Evolutionary conservation across 2,113 vertebrate genomes (phyloP).

Genomic region (Nannospalax galili): DNA sequence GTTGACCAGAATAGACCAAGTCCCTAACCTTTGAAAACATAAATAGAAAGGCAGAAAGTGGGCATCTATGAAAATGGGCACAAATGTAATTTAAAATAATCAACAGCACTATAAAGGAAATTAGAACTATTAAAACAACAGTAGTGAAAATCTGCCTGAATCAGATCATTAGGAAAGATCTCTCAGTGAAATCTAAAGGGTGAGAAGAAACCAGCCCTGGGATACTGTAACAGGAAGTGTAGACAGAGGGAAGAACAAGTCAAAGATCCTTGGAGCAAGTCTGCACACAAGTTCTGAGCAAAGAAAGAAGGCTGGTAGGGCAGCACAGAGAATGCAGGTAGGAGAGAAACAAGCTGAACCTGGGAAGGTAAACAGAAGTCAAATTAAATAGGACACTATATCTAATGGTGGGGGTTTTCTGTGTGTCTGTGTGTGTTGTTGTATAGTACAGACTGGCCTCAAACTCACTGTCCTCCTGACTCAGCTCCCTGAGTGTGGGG

Average conservation of each 20-base stretch:
- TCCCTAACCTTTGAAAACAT: not conserved
- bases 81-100: not conserved
- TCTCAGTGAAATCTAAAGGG: not conserved
- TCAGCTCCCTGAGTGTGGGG: not conserved
- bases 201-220: not conserved
- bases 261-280: not conserved
- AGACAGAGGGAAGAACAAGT: not conserved
- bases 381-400: not conserved
- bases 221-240: not conserved
- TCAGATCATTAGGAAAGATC: not conserved
- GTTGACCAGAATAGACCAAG: not conserved
- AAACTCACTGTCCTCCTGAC: not conserved
- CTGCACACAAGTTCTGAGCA: not conserved
- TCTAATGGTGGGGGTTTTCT: too few species aligned
- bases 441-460: not conserved
- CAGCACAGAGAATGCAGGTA: not conserved
- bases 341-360: not conserved
- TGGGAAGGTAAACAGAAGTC: not conserved
- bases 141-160: conserved; percentile 3
- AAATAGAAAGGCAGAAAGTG: not conserved
- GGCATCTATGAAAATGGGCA: not conserved
- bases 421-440: not conserved
- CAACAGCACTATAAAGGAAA: conserved; percentile 7
- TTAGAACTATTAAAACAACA: not conserved
- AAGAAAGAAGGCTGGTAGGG: not conserved